A percentile compares a stretch with the other conserved stretches of the same genome.
Conservation (phyloP, 2,888 invertebrate species). For the Lumbricus terrestris region DNA sequence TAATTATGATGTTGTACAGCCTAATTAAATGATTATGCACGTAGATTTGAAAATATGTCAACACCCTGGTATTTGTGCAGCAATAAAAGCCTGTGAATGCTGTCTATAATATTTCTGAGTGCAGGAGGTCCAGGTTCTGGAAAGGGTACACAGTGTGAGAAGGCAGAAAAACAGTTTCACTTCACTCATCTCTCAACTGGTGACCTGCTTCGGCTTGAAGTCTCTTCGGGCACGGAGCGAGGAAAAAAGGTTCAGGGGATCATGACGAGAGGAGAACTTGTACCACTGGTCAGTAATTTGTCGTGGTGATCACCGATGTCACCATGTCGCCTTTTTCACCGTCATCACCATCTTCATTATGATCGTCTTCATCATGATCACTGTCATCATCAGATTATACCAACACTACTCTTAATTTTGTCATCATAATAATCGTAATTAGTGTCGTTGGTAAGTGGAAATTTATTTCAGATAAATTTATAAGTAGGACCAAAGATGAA, state of each 20-base stretch:
- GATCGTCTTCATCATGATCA: neutral
- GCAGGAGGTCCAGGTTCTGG: constrained; percentile 90
- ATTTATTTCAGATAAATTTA: too few relatives aligned
- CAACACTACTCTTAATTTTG: neutral
- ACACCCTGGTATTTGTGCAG: too few relatives aligned
- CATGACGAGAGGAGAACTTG: constrained; percentile 85
- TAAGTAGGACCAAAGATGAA: too few relatives aligned
- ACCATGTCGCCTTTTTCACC: neutral
- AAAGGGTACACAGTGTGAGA: constrained; percentile 93
- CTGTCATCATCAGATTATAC: neutral
- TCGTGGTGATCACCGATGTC: neutral
- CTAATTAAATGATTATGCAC: too few relatives aligned
- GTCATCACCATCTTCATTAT: neutral
- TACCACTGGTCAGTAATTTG: constrained; percentile 67
- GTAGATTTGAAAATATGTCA: too few relatives aligned
- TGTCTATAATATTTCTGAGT: neutral
- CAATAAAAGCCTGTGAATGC: too few relatives aligned
- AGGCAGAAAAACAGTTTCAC: constrained; percentile 87
- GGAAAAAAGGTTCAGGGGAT: constrained; percentile 79
- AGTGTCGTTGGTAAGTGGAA: too few relatives aligned
- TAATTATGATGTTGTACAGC: too few relatives aligned
- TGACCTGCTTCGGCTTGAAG: constrained; percentile 86
- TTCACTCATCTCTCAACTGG: constrained; percentile 85
- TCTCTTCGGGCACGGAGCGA: constrained; percentile 77
- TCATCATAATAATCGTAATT: too few relatives aligned